Evolutionary conservation across 2,888 invertebrate species (phyloP), one percentile per base, ranked within the genome.

Genomic region (Amiota minor): DNA sequence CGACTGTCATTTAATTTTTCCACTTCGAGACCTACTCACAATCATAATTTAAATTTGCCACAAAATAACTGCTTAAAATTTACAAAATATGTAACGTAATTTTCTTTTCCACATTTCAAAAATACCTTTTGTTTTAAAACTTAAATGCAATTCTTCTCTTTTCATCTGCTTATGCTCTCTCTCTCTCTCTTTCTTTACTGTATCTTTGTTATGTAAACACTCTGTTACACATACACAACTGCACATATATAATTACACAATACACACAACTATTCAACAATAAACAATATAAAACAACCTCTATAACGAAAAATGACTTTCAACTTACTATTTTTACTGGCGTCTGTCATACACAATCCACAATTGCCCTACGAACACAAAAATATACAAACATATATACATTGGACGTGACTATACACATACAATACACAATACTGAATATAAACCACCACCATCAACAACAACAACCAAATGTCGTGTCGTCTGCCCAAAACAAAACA

Each of bases 51-150:
- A 53, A 53, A 53, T n/a, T n/a, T n/a, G n/a, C n/a, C 9, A 53
- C 12, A 53, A 35, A 53, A 35, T 4, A 53, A 53, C 50, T n/a
- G n/a, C 53, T 11, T 6, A 9, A 53, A 14, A 6, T 35, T 35
- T 35, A 35, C 35, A 35, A 12, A 53, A 53, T n/a, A 53, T 53
- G 53, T n/a, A 18, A 59, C 18, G 6, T n/a, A 59, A 59, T 59
- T 59, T 20, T 59, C 4, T 9, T 20, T 56, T n/a, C 6, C 2
- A 50, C 50, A 50, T 74, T 67, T 72, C 35, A 69, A 72, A 14
- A 78, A 76, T 75, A 70, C 69, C n/a, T 55, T 18, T 62, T 65
- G 47, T 62, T 62, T n/a, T 62, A 16, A 64, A 64, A 65, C 16
- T 65, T 9, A 65, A 45, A 45, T 47, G n/a, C 61, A 62, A n/a